Percentiles rank a stretch among this genome's conserved stretches.
Evolutionary conservation across 2,113 vertebrate genomes (phyloP).

Genomic region (Istiophorus platypterus): DNA sequence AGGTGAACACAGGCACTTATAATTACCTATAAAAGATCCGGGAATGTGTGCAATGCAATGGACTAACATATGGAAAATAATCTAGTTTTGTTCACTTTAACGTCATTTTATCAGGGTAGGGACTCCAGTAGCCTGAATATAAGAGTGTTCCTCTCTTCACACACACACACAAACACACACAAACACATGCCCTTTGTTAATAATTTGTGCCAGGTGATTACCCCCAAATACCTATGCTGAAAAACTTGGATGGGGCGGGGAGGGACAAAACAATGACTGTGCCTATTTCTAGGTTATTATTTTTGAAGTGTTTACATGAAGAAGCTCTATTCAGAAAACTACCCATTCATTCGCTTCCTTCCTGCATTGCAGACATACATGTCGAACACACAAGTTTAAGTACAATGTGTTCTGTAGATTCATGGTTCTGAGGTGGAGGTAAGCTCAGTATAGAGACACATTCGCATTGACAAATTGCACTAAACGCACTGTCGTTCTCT

Average conservation of each 20-base stretch:
- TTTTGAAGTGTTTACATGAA: slow-evolving; percentile 80
- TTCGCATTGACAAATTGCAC: slow-evolving; percentile 61
- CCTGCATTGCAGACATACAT: slow-evolving; percentile 34
- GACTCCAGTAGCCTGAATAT: slow-evolving; percentile 19
- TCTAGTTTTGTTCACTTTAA: slow-evolving; percentile 21
- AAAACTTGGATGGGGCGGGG: slow-evolving; percentile 40
- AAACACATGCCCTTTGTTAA: slow-evolving; percentile 11
- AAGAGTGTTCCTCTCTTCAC: slow-evolving; percentile 69
- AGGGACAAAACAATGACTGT: slow-evolving; percentile 67
- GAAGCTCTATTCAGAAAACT: slow-evolving; percentile 68
- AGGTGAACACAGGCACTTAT: slow-evolving; percentile 54
- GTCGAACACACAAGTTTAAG: slow-evolving; percentile 23
- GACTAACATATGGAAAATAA: slow-evolving; percentile 24
- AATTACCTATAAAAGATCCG: slow-evolving; percentile 59
- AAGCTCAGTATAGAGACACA: slow-evolving; percentile 34
- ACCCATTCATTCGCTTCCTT: slow-evolving; percentile 26
- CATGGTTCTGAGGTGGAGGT: slow-evolving; percentile 12
- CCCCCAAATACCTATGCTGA: slow-evolving; percentile 51
- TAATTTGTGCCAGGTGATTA: slow-evolving; percentile 64
- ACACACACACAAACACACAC: slow-evolving; percentile 18
- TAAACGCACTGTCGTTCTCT: slow-evolving; percentile 55
- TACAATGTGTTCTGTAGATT: neutral
- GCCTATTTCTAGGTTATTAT: slow-evolving; percentile 76
- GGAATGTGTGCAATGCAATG: slow-evolving; percentile 76
- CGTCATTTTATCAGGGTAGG: slow-evolving; percentile 28